These are phyloP conservation scores for Raja brachyura DNA, from an alignment of 2,113 vertebrate species.

Conservation along the genomic window DNA sequence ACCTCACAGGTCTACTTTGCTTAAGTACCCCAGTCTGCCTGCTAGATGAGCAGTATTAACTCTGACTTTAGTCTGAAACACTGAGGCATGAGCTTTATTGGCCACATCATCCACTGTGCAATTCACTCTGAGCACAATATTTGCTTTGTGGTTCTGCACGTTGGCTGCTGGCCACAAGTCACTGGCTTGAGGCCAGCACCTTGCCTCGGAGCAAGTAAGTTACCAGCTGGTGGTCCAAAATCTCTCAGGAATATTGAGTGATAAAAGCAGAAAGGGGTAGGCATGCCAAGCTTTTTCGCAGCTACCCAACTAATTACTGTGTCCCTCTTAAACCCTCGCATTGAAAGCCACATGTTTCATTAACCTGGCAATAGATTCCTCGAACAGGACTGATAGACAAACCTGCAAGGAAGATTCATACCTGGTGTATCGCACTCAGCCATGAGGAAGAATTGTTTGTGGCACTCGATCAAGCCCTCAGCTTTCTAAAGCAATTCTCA, in stretches of 20 bases:
- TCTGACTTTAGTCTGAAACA: neutral
- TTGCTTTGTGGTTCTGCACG: neutral
- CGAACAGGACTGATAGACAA: too few species aligned
- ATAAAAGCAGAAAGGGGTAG: neutral
- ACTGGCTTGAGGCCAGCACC: neutral
- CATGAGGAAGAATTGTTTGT: neutral
- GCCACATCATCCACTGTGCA: neutral
- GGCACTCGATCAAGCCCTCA: neutral
- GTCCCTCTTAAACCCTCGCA: neutral
- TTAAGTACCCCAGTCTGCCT: neutral
- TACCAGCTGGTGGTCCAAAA: neutral
- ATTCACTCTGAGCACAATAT: neutral
- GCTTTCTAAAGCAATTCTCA: neutral
- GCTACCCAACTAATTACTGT: neutral
- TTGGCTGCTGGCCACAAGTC: neutral
- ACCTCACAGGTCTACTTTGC: neutral
- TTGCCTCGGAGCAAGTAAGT: neutral
- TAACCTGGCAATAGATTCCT: neutral
- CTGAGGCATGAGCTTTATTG: neutral
- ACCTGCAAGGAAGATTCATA: neutral
- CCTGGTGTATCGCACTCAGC: neutral
- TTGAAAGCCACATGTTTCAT: neutral
- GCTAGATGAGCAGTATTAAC: neutral
- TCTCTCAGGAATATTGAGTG: neutral
- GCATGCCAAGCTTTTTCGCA: neutral